Conservation (phyloP, 2,888 invertebrate genomes). For the Dynastes maya region DNA sequence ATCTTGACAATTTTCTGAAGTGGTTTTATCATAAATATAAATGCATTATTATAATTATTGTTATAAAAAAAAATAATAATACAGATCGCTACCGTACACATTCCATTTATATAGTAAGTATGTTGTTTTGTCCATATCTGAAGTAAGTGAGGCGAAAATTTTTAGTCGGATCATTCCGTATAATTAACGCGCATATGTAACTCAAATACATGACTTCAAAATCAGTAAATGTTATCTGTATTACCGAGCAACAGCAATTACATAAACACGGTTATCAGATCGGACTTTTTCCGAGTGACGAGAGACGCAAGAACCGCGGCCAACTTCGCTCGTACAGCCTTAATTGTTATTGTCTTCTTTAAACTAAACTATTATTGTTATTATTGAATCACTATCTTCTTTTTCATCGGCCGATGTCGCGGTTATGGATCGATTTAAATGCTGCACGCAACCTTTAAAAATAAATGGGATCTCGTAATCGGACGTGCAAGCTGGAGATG, state of each 20-base stretch:
- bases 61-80: too few relatives aligned
- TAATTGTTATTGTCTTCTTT: constrained; percentile 56
- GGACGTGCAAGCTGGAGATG: constrained; percentile 11
- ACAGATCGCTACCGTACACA: too few relatives aligned
- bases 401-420: constrained; percentile 50
- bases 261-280: constrained; percentile 40
- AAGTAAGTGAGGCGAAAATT: too few relatives aligned
- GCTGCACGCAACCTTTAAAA: constrained; percentile 16
- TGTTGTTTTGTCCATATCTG: too few relatives aligned
- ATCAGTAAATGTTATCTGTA: constrained; percentile 8
- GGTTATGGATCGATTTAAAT: constrained; percentile 35
- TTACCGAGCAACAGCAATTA: constrained; percentile 13
- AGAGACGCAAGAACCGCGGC: constrained; percentile 7
- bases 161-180: not conserved
- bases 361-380: constrained; percentile 56
- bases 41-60: too few relatives aligned
- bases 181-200: not conserved
- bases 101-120: too few relatives aligned
- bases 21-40: too few relatives aligned
- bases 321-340: constrained; percentile 33
- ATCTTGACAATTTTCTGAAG: too few relatives aligned
- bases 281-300: constrained; percentile 18
- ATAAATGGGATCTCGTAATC: constrained; percentile 16
- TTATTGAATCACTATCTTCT: constrained; percentile 52
- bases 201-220: constrained; percentile 6